Percentiles rank a stretch among this genome's conserved stretches.
Conservation (phyloP, 1,140 invertebrate species). For the Sipha flava region DNA sequence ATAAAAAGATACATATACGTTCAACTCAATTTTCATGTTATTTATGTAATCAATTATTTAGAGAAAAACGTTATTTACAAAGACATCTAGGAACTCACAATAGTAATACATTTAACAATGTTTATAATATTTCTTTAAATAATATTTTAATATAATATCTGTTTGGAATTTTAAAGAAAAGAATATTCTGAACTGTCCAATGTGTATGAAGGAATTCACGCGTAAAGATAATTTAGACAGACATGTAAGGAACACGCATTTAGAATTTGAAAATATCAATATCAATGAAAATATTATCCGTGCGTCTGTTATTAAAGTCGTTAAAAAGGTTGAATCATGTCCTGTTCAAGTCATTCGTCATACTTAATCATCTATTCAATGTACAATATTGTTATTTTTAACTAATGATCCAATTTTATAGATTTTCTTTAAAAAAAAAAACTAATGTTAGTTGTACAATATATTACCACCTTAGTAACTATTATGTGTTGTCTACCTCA, state of each 20-base stretch:
- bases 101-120: background rate
- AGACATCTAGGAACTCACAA: constrained; percentile 21
- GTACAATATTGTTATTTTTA: background rate
- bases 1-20: constrained; percentile 5
- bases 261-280: background rate
- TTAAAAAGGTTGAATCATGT: constrained; percentile 12
- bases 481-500: too few relatives aligned
- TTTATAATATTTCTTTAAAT: background rate
- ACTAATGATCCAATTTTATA: too few relatives aligned
- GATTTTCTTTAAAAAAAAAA: too few relatives aligned
- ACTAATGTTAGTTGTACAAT: too few relatives aligned
- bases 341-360: constrained; percentile 16
- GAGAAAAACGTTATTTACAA: constrained; percentile 21
- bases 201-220: constrained; percentile 25
- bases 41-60: constrained; percentile 19
- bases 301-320: constrained; percentile 19
- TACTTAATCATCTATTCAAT: background rate
- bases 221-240: constrained; percentile 25
- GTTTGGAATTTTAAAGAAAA: background rate
- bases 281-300: background rate
- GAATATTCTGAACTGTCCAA: constrained; percentile 18
- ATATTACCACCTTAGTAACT: too few relatives aligned
- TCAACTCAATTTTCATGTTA: constrained; percentile 21
- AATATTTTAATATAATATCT: background rate
- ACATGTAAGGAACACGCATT: constrained; percentile 12